Base-by-base conservation (phyloP, 2,113 vertebrate genomes). In the Haliaeetus leucogaster region DNA sequence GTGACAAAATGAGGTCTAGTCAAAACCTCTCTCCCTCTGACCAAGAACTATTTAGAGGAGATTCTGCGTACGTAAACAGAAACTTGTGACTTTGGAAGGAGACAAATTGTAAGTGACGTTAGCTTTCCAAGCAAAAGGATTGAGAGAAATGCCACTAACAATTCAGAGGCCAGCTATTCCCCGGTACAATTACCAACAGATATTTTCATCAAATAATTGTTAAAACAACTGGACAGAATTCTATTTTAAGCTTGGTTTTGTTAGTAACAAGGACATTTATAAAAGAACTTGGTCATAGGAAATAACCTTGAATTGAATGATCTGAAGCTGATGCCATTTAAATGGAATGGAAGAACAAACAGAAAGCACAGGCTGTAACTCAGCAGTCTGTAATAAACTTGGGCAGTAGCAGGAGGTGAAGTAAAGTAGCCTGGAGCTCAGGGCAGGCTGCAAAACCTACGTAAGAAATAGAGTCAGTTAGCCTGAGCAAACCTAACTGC, bases 311-410 rank as follows among this genome's bases (percentile, higher is more conserved):
- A 80, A 88, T 17, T 70, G 74, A 85, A 82, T 76, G 30, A 58
- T 56, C 70, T 87, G 87, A 77, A 88, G 62, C 29, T 81, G 83
- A 58, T 94, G 58, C 40, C 45, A 66, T 85, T 90, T 92, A 93
- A 96, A 94, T 86, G 42, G 71, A 85, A 73, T 23, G 29, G 78
- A 95, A 95, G 85, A 87, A 30, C 36, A 95, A 95, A 65, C 14
- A 85, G 72, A 73, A 86, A 73, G 29, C 45, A 53, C 1, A 2
- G 52, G 26, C 53, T 82, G 53, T 80, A 94, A 77, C 45, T 88
- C 88, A 70, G n/a, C 58, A 88, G 78, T 25, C 14, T 88, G 23
- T 65, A 73, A 79, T 67, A 67, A 82, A 82, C 66, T 66, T 38
- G 29, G 36, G 16, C 13, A 32, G 38, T 74, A 74, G 22, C 29